Conservation (phyloP, 2,797 vertebrate species). For the Huso huso region DNA sequence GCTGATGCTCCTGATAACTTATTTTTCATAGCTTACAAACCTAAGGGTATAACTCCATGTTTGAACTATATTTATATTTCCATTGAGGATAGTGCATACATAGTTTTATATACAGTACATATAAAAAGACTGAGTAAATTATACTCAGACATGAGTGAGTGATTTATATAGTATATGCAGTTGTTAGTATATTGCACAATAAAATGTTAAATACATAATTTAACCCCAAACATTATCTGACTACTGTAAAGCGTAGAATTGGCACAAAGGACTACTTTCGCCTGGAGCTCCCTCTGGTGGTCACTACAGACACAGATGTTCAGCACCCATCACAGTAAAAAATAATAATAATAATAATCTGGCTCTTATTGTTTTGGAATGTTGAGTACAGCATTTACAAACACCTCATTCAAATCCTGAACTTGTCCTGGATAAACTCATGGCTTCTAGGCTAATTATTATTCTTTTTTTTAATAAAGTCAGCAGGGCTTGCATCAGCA, state of each 20-base stretch:
- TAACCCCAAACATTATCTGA: neutral
- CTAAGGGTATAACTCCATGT: neutral
- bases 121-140: neutral
- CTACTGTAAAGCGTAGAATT: neutral
- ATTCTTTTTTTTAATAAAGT: neutral
- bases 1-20: neutral
- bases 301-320: slow-evolving; percentile 3
- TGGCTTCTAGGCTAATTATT: neutral
- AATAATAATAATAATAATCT: neutral
- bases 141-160: neutral
- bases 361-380: neutral
- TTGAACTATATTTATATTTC: slow-evolving; percentile 3
- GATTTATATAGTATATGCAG: neutral
- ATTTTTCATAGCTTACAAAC: neutral
- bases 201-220: neutral
- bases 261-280: neutral
- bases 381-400: neutral
- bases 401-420: neutral
- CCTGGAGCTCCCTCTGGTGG: neutral
- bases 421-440: neutral
- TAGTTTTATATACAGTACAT: neutral
- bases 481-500: too few species aligned
- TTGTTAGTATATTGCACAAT: neutral
- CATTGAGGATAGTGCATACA: slow-evolving; percentile 4
- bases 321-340: neutral